Evolutionary conservation across 2,888 invertebrate genomes (phyloP).

Genomic region (Terebella lapidaria): DNA sequence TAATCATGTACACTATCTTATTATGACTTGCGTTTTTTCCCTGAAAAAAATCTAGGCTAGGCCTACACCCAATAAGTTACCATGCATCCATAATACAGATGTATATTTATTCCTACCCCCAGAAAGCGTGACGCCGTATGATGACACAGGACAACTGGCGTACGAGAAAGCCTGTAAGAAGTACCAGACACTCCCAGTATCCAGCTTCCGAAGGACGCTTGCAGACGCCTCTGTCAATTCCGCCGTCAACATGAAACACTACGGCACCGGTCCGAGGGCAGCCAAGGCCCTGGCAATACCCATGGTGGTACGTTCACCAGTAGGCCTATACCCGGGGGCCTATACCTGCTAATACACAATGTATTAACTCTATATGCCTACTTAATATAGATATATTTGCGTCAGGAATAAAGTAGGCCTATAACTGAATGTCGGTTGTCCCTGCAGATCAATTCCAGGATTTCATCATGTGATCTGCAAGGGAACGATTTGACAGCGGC

Average conservation of each 20-base stretch:
- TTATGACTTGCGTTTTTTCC: not conserved
- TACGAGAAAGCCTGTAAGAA: constrained; percentile 41
- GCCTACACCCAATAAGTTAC: no score
- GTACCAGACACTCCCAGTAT: constrained; percentile 34
- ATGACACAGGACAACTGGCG: constrained; percentile 39
- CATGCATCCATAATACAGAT: no score
- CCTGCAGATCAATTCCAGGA: constrained; percentile 30
- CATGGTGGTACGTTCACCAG: constrained; percentile 35
- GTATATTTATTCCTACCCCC: no score
- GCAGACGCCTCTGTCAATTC: constrained; percentile 22
- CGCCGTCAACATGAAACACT: constrained; percentile 36
- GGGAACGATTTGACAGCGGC: constrained; percentile 36
- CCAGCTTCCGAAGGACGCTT: constrained; percentile 34
- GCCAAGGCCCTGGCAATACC: constrained; percentile 43
- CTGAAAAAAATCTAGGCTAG: no score
- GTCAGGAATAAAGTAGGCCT: no score
- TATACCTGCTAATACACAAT: no score
- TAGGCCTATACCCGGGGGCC: no score
- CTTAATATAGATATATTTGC: no score
- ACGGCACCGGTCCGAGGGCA: constrained; percentile 39
- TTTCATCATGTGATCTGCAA: constrained; percentile 35
- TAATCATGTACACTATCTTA: not conserved
- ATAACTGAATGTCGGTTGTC: no score
- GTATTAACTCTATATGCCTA: no score
- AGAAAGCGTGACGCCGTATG: constrained; percentile 32